Evolutionary conservation across 2,797 vertebrate genomes (phyloP).

Genomic region (Lepilemur ruficaudatus): DNA sequence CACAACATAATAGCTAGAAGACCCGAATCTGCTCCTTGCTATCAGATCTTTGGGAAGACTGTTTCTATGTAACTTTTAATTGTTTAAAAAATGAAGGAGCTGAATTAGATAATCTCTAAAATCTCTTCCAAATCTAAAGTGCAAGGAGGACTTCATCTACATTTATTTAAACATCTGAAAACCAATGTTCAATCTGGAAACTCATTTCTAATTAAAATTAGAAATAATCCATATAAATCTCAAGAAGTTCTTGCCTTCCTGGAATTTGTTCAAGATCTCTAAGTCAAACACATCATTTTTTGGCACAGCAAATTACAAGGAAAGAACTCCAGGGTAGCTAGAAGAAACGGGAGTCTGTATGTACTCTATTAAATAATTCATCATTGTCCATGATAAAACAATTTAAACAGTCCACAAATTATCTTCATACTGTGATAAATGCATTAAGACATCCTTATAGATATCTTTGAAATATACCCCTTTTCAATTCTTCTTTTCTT

Average conservation of each 20-base stretch:
- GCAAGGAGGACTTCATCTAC: background rate
- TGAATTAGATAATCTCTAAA: background rate
- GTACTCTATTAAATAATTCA: background rate
- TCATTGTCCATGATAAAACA: background rate
- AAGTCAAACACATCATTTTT: background rate
- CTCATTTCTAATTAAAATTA: constrained; percentile 20
- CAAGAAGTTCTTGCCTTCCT: background rate
- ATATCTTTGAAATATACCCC: constrained; percentile 85
- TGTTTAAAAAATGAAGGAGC: background rate
- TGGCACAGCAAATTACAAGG: background rate
- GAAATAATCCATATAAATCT: background rate
- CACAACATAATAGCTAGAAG: background rate
- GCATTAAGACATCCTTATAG: background rate
- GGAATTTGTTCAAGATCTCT: constrained; percentile 2
- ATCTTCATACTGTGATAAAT: background rate
- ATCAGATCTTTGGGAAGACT: background rate
- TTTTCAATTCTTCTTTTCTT: constrained; percentile 93
- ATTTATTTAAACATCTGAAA: constrained; percentile 10
- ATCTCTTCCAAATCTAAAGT: background rate
- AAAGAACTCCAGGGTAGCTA: background rate
- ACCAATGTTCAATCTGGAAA: background rate
- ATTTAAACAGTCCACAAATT: background rate
- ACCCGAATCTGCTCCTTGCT: background rate
- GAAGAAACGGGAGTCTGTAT: background rate
- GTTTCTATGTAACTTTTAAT: background rate